Percentiles rank a stretch among this genome's conserved stretches.
These are phyloP conservation scores for Rhinogobius similis DNA, from an alignment of 2,113 vertebrate species.

Conservation along the genomic window DNA sequence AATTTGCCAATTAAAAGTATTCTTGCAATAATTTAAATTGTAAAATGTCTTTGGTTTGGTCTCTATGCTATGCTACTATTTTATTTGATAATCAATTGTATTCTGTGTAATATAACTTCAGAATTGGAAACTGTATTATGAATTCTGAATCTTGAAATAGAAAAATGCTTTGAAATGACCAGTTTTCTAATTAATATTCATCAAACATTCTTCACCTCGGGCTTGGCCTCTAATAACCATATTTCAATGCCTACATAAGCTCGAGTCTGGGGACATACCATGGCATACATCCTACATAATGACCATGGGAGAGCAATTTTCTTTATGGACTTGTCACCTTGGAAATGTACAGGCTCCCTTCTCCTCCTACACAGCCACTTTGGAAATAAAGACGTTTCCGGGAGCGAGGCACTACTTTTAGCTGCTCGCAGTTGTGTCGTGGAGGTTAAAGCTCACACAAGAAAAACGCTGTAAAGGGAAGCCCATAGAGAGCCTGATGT, in stretches of 20 bases:
- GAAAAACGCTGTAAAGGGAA: constrained; percentile 19
- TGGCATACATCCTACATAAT: background rate
- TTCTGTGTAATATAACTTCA: background rate
- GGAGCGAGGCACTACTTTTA: constrained; percentile 11
- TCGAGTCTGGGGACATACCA: background rate
- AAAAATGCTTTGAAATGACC: background rate
- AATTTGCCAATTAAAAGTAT: background rate
- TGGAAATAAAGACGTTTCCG: constrained; percentile 42
- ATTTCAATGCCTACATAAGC: background rate
- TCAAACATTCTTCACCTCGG: background rate
- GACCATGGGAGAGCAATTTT: constrained; percentile 5
- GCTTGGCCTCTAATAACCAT: background rate
- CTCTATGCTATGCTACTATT: background rate
- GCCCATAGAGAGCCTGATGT: background rate
- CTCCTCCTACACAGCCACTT: constrained; percentile 40
- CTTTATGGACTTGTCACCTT: constrained; percentile 23
- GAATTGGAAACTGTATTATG: background rate
- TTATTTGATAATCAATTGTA: background rate
- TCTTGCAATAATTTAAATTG: background rate
- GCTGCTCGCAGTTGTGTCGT: constrained; percentile 4
- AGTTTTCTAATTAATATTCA: background rate
- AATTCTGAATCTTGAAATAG: background rate
- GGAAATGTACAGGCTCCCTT: constrained; percentile 22
- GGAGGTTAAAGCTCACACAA: constrained; percentile 22
- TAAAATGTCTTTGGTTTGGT: background rate